phyloP scores from a whole-genome alignment of 1,140 invertebrate genomes.

The Druon quercuslanigerum region DNA sequence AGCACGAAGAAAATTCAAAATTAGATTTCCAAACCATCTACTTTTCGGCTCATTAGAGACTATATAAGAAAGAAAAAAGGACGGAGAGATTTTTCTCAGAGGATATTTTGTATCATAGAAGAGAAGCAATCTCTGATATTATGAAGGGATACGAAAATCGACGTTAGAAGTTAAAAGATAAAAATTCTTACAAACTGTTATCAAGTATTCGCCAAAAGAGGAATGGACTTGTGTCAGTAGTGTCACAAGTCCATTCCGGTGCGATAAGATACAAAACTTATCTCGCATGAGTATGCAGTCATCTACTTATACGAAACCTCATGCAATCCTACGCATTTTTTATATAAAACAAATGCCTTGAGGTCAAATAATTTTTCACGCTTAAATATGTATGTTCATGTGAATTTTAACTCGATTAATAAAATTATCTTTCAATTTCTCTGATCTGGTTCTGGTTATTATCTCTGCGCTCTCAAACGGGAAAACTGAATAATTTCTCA shows the following conservation, averaged over 20 bases:
- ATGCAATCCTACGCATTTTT: conserved; percentile 21
- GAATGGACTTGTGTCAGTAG: conserved; percentile 29
- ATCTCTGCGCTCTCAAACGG: too few species aligned
- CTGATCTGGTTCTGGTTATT: too few species aligned
- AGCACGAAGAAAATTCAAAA: too few species aligned
- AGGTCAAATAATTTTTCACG: background rate
- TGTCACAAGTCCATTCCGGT: conserved; percentile 30
- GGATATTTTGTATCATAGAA: too few species aligned
- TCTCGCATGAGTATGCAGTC: conserved; percentile 21
- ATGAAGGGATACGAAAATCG: conserved; percentile 5
- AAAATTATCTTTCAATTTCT: too few species aligned
- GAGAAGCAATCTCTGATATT: background rate
- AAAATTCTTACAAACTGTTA: conserved; percentile 16
- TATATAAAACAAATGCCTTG: background rate
- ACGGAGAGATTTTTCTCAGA: too few species aligned
- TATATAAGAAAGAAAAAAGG: too few species aligned
- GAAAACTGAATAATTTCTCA: too few species aligned
- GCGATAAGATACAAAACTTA: conserved; percentile 24
- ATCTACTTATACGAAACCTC: background rate
- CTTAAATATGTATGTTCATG: too few species aligned
- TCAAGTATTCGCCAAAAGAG: conserved; percentile 29
- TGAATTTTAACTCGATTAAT: too few species aligned
- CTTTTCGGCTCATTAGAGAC: too few species aligned
- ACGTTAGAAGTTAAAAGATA: conserved; percentile 12
- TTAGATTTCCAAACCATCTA: too few species aligned